These are phyloP conservation scores for Bilobella aurantiaca DNA, from an alignment of 1,140 invertebrate species.

Conservation along the genomic window DNA sequence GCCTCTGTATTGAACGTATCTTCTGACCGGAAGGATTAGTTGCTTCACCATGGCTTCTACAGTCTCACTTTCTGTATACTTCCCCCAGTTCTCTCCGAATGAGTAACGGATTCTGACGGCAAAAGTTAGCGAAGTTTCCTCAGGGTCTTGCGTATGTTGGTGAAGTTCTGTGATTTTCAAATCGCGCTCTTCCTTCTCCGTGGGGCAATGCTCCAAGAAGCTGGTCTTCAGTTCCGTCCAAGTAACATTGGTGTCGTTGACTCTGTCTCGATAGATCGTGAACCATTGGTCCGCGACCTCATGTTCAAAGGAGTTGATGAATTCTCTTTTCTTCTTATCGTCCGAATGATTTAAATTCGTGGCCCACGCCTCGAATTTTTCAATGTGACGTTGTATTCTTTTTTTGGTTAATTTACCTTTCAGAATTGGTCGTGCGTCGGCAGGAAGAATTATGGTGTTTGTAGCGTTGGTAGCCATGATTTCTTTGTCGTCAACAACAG, in stretches of 20 bases:
- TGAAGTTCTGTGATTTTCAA: background rate
- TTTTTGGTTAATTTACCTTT: too few species aligned
- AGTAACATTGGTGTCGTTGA: background rate
- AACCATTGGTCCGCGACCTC: background rate
- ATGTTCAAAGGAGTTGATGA: too few species aligned
- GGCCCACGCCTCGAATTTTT: too few species aligned
- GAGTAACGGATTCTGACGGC: background rate
- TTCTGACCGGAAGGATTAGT: background rate
- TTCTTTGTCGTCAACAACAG: too few species aligned
- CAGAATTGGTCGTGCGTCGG: too few species aligned
- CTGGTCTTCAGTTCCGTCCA: background rate
- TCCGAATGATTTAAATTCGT: too few species aligned
- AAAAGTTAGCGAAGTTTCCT: background rate
- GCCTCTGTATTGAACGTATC: background rate
- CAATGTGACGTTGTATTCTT: too few species aligned
- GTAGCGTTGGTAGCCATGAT: too few species aligned
- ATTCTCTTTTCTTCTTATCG: too few species aligned
- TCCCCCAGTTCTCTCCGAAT: background rate
- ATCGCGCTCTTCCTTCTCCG: background rate
- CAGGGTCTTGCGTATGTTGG: background rate
- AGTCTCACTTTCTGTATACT: background rate
- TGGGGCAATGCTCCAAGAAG: background rate
- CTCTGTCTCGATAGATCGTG: background rate
- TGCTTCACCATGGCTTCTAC: background rate
- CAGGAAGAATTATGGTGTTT: too few species aligned